Base-by-base conservation (phyloP, 2,113 vertebrate species). In the Microcebus jonahi region DNA sequence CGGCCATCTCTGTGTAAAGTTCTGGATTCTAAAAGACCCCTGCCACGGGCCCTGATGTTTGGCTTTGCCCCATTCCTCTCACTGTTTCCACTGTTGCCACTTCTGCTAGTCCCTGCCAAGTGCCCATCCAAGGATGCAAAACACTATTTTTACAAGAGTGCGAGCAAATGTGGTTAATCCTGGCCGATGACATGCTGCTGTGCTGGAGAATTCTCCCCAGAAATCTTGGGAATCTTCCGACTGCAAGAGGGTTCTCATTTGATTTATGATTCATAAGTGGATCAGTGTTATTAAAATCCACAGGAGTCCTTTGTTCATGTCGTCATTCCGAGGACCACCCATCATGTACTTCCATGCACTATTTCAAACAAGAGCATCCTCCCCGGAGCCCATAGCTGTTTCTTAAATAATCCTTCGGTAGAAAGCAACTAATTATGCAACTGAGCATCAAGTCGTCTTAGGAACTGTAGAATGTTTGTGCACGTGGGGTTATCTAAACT, bases 221-320 rank as follows among this genome's bases (percentile, higher is more conserved):
- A 97, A 95, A 95, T 97, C 97, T 96, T 88, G 75, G 79, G 95
- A 95, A 94, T 97, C 97, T 98, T 82, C 20, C 65, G 91, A 95
- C 57, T 91, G 71, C 63, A 88, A 96, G 95, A 91, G 76, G 68
- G 59, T 97, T 97, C 96, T 97, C 73, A 27, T 97, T 95, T 98
- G 96, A 97, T 98, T 98, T 98, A 88, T 95, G 96, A 96, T 98
- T 97, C 94, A 9, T 97, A 96, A 96, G 94, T 97, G 92, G 97
- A 96, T 98, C 90, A 83, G 93, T 91, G 85, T 97, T 98, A 98
- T 96, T 98, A 97, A 98, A 98, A 98, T 96, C 97, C 97, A 91
- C 92, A 90, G 97, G 97, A 95, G 90, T 93, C 91, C 65, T 98
- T 97, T 97, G 96, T 97, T 98, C 95, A 63, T 90, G 95, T 61